Evolutionary conservation across 1,140 invertebrate species (phyloP), one percentile per base, ranked within the genome.

Genomic region (Bombus turneri): DNA sequence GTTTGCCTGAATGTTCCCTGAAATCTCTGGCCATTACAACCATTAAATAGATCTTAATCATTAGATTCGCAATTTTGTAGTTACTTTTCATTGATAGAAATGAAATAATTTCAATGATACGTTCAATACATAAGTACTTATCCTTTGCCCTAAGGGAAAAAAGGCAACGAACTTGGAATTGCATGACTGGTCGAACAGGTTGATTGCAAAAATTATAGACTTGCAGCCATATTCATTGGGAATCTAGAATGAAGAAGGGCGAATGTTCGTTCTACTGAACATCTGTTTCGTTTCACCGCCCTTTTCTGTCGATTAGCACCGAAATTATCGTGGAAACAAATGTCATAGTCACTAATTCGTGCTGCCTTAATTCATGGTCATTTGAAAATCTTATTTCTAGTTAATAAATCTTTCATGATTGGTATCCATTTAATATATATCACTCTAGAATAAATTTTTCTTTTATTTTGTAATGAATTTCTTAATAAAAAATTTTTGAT

Each of bases 221-320:
- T 53, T 53, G 18, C 47, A 53, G 0, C 47, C 18, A 22, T 53
- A 22, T 53, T 8, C 0, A 53, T 53, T 53, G 18, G 0, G 18
- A 53, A 53, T 8, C 47, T 53, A 53, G 47, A 53, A 39, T 31
- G 43, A 41, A 25, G 39, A 25, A 43, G 47, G 47, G 47, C 18
- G 47, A 53, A 22, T 53, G 18, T 81, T 43, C 66, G 41, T 66
- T 66, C 57, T 77, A 72, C 57, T 47, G 78, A 64, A 81, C 86
- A 87, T 85, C 77, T 85, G 86, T 53, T 53, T 22, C 47, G 18
- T 53, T 53, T 53, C 47, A 53, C 47, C 18, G 1, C 47, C 47
- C 47, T 53, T 53, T 53, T 22, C 47, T 53, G 47, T 22, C 47
- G 47, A 22, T 53, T 53, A 53, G 6, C 5, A 53, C 47, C 6